A percentile compares a stretch with the other conserved stretches of the same genome.
phyloP scores from a whole-genome alignment of 1,140 invertebrate genomes.

The Ceratina japonica region DNA sequence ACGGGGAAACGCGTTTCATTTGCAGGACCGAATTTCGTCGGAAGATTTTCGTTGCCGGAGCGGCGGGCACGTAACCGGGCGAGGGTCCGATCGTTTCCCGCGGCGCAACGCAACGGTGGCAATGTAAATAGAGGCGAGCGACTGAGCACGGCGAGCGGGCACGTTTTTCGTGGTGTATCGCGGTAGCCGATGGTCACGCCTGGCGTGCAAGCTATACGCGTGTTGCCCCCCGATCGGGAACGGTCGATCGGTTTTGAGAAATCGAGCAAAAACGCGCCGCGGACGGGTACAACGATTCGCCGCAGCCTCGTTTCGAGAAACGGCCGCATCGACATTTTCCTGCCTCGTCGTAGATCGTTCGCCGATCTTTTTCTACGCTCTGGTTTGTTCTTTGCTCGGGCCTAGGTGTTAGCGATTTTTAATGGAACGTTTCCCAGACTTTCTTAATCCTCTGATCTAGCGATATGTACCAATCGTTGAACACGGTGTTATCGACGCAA shows the following conservation, averaged over 20 bases:
- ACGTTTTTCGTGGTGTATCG: conserved; percentile 71
- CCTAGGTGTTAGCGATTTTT: background rate
- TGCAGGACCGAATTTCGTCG: background rate
- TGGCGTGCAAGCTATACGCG: conserved; percentile 63
- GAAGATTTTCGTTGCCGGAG: conserved; percentile 12
- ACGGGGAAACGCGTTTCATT: too few species aligned
- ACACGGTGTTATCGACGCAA: background rate
- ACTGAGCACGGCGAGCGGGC: conserved; percentile 62
- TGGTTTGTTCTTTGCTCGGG: background rate
- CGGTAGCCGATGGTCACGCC: conserved; percentile 71
- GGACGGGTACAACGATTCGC: conserved; percentile 60
- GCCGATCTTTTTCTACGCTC: background rate
- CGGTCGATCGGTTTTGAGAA: conserved; percentile 68
- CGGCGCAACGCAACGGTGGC: conserved; percentile 54
- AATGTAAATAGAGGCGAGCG: conserved; percentile 71
- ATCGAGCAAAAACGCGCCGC: conserved; percentile 60
- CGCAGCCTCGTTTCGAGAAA: conserved; percentile 48
- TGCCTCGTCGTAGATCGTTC: background rate
- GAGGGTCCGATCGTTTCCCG: conserved; percentile 23
- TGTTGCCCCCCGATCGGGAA: conserved; percentile 63
- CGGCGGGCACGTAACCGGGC: conserved; percentile 26
- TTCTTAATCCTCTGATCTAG: too few species aligned
- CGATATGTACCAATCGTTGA: too few species aligned
- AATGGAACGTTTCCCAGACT: background rate
- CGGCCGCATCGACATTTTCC: conserved; percentile 39